Percentiles rank a stretch among this genome's conserved stretches.
Conservation (phyloP, 35 echinoderm and acorn worm genomes). For the Anneissia japonica region DNA sequence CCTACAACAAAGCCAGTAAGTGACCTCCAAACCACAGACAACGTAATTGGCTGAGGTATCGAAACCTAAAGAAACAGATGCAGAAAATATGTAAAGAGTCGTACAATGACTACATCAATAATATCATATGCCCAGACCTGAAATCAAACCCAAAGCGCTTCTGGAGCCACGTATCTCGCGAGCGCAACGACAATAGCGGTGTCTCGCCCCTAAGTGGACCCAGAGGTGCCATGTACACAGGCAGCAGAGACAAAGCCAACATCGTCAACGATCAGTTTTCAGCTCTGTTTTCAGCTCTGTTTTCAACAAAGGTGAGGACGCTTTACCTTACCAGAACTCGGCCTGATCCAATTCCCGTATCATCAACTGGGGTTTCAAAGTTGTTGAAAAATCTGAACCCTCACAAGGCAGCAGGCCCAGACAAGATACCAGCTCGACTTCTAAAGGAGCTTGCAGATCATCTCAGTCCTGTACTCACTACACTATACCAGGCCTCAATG, state of each 20-base stretch:
- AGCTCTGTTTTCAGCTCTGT: conserved; percentile 43
- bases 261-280: conserved; percentile 32
- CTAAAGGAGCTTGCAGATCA: conserved; percentile 45
- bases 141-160: conserved; percentile 31
- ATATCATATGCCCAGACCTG: conserved; percentile 23
- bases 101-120: conserved; percentile 21
- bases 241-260: conserved; percentile 30
- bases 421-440: conserved; percentile 32
- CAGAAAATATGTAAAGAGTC: conserved; percentile 8
- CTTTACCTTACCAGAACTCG: conserved; percentile 13
- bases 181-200: conserved; percentile 41
- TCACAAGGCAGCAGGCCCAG: conserved; percentile 55
- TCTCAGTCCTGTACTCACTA: conserved; percentile 16
- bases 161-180: conserved; percentile 26
- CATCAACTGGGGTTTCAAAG: conserved; percentile 23
- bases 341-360: conserved; percentile 24
- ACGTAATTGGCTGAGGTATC: not conserved
- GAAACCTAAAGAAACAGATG: not conserved
- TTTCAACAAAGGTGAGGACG: conserved; percentile 40
- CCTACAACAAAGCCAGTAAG: conserved; percentile 8
- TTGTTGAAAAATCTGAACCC: conserved; percentile 42
- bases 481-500: conserved; percentile 31
- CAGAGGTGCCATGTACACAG: conserved; percentile 24
- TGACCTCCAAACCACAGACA: not conserved
- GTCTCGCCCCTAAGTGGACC: conserved; percentile 22